phyloP scores from a whole-genome alignment of 2,888 invertebrate genomes.

The Gortyna flavago region DNA sequence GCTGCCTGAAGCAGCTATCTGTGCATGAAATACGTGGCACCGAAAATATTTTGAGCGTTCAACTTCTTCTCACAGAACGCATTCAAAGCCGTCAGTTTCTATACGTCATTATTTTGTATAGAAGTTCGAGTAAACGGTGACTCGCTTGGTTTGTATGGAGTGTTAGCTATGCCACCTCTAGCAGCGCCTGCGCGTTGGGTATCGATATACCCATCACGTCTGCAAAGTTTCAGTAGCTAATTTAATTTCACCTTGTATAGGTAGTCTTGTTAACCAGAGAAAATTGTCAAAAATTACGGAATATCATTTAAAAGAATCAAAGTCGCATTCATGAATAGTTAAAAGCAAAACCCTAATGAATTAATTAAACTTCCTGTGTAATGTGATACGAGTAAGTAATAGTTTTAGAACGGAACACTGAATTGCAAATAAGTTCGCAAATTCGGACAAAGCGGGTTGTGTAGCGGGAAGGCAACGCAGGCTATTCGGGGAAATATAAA shows the following conservation, averaged over 20 bases:
- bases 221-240: background rate
- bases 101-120: background rate
- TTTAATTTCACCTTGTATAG: background rate
- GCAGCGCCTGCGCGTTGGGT: background rate
- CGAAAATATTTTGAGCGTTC: background rate
- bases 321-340: background rate
- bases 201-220: too few species aligned
- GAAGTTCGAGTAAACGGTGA: background rate
- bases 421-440: background rate
- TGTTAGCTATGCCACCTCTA: background rate
- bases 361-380: background rate
- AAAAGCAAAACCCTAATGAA: background rate
- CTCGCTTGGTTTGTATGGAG: background rate
- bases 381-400: background rate
- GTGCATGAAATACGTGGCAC: background rate
- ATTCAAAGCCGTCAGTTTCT: background rate
- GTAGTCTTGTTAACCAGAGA: background rate
- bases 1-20: too few species aligned
- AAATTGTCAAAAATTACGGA: background rate
- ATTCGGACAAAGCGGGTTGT: background rate
- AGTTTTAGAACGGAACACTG: background rate
- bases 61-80: background rate
- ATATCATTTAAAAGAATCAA: background rate
- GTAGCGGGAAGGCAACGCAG: background rate
- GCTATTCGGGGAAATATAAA: conserved; percentile 1